These are phyloP conservation scores for human (Homo sapiens) DNA, from an alignment of 2,113 vertebrate species.

Conservation along the genomic window DNA sequence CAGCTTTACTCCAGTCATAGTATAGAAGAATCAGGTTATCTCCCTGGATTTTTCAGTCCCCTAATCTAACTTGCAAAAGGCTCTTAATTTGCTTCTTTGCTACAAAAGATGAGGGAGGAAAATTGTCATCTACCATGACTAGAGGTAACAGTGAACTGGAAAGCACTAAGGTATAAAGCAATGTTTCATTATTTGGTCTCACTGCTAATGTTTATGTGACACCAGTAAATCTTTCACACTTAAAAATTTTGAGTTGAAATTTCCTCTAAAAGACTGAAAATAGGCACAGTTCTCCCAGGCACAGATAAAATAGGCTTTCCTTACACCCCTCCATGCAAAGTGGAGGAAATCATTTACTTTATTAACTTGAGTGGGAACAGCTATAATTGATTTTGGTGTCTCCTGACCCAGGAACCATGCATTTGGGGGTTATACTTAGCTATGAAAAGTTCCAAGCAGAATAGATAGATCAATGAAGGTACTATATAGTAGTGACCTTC, in stretches of 20 bases:
- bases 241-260: background rate
- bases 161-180: background rate
- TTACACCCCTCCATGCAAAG: background rate
- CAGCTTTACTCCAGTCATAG: background rate
- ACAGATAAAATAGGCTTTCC: constrained; percentile 25
- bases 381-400: background rate
- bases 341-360: background rate
- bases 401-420: background rate
- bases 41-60: background rate
- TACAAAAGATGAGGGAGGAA: background rate
- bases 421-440: background rate
- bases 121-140: background rate
- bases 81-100: background rate
- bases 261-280: constrained; percentile 34
- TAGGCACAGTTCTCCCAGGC: constrained; percentile 66
- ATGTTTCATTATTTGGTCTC: background rate
- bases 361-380: background rate
- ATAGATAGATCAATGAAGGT: background rate
- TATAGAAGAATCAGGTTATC: background rate
- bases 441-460: background rate
- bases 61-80: background rate
- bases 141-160: background rate
- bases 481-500: background rate
- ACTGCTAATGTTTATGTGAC: background rate
- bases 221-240: background rate